phyloP scores from a whole-genome alignment of 2,113 vertebrate genomes.

The Rhombomys opimus region DNA sequence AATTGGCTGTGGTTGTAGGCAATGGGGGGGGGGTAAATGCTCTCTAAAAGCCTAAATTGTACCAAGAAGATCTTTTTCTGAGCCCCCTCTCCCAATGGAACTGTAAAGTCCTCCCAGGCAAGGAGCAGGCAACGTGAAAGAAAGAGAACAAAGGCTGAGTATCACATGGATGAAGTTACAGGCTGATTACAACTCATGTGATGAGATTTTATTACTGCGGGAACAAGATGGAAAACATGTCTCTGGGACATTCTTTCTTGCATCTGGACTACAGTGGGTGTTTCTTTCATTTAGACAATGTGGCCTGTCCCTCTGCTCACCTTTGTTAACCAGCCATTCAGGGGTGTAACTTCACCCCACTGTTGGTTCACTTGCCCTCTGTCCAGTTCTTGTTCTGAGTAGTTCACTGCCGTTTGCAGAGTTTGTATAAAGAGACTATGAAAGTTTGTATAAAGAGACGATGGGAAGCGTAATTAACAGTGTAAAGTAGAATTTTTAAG shows the following conservation, averaged over 20 bases:
- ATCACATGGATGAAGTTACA: conserved; percentile 69
- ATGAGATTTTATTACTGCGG: conserved; percentile 72
- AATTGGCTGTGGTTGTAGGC: conserved; percentile 11
- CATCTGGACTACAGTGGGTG: conserved; percentile 29
- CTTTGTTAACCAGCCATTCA: background rate
- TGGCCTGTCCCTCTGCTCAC: background rate
- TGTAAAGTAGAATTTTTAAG: conserved; percentile 51
- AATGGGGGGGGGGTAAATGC: conserved; percentile 39
- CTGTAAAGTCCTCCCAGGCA: conserved; percentile 63
- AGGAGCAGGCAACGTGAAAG: conserved; percentile 45
- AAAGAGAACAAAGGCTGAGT: conserved; percentile 74
- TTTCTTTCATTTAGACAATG: conserved; percentile 41
- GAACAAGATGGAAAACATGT: conserved; percentile 71
- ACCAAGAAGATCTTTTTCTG: conserved; percentile 31
- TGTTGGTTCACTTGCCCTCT: background rate
- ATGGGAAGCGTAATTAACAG: conserved; percentile 43
- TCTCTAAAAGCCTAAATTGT: conserved; percentile 72
- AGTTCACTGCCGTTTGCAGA: conserved; percentile 19
- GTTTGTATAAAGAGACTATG: conserved; percentile 47
- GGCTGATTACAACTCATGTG: conserved; percentile 65
- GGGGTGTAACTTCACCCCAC: background rate
- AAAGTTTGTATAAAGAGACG: conserved; percentile 48
- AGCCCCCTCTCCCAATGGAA: conserved; percentile 40
- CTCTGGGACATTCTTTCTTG: conserved; percentile 58
- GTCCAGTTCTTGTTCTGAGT: background rate